Conservation (phyloP, 1,140 invertebrate species). For the Fopius arisanus region DNA sequence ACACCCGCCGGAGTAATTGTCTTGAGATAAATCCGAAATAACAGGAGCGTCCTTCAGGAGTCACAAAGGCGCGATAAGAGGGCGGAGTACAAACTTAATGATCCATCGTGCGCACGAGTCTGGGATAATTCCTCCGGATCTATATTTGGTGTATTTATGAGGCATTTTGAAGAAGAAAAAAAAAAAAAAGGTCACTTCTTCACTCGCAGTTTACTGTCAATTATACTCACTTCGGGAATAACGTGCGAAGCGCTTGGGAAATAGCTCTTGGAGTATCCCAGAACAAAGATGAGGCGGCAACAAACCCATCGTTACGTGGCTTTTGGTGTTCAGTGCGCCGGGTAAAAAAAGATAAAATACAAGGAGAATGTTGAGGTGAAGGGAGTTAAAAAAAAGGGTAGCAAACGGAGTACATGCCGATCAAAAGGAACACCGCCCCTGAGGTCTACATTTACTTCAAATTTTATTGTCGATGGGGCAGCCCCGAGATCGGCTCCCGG, state of each 20-base stretch:
- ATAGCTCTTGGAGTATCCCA: constrained; percentile 34
- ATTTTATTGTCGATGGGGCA: constrained; percentile 50
- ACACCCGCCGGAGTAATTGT: neutral
- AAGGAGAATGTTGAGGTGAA: constrained; percentile 22
- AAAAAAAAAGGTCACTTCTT: constrained; percentile 10
- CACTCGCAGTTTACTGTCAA: constrained; percentile 20
- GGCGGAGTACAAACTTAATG: neutral
- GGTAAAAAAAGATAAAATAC: neutral
- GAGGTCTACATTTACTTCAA: constrained; percentile 58
- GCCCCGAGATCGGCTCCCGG: constrained; percentile 11
- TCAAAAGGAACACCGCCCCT: constrained; percentile 54
- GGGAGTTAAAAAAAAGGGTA: constrained; percentile 10
- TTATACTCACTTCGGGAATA: constrained; percentile 35
- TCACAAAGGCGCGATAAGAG: constrained; percentile 12
- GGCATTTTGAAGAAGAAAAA: neutral
- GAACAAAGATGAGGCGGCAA: constrained; percentile 41
- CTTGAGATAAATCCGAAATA: constrained; percentile 3
- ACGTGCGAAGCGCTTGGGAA: constrained; percentile 51
- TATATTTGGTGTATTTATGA: constrained; percentile 19
- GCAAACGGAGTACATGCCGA: constrained; percentile 26
- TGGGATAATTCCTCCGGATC: neutral
- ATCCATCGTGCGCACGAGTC: constrained; percentile 11
- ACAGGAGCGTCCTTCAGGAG: neutral
- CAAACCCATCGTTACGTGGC: constrained; percentile 47
- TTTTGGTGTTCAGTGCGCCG: constrained; percentile 39